A percentile compares a stretch with the other conserved stretches of the same genome.
Evolutionary conservation across 2,113 vertebrate genomes (phyloP).

Genomic region (Brevimyrus niger): DNA sequence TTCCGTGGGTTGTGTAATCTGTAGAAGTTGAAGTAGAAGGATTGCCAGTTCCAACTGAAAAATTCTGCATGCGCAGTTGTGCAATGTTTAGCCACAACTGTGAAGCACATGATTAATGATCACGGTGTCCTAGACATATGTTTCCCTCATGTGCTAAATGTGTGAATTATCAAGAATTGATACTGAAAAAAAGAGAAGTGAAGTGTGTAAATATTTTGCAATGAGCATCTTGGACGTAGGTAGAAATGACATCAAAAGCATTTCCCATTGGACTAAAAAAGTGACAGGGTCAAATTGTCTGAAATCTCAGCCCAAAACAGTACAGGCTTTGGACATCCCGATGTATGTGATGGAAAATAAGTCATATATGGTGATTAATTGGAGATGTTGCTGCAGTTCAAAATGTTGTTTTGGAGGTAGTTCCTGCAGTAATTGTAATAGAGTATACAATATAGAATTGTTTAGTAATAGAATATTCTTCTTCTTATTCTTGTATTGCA

Average conservation of each 20-base stretch:
- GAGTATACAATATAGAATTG: too few relatives aligned
- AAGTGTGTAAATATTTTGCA: not conserved
- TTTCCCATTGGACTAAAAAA: not conserved
- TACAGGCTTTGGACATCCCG: not conserved
- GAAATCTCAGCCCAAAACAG: not conserved
- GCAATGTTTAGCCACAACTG: not conserved
- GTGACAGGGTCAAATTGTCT: not conserved
- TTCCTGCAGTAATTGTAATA: not conserved
- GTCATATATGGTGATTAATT: not conserved
- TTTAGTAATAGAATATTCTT: not conserved
- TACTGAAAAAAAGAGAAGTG: not conserved
- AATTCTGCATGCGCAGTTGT: not conserved
- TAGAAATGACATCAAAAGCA: not conserved
- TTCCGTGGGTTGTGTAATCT: not conserved
- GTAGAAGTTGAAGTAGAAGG: not conserved
- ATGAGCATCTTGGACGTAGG: not conserved
- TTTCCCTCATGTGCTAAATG: not conserved
- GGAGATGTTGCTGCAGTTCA: not conserved
- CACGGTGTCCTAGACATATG: not conserved
- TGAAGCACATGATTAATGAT: not conserved
- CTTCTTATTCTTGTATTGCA: not conserved
- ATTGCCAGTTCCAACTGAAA: not conserved
- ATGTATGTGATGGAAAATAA: not conserved
- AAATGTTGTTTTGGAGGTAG: not conserved
- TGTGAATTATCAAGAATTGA: not conserved